Evolutionary conservation across 92 coral and sea anemone genomes (phyloP), one percentile per base, ranked within the genome.

Genomic region (Plumapathes pennacea): DNA sequence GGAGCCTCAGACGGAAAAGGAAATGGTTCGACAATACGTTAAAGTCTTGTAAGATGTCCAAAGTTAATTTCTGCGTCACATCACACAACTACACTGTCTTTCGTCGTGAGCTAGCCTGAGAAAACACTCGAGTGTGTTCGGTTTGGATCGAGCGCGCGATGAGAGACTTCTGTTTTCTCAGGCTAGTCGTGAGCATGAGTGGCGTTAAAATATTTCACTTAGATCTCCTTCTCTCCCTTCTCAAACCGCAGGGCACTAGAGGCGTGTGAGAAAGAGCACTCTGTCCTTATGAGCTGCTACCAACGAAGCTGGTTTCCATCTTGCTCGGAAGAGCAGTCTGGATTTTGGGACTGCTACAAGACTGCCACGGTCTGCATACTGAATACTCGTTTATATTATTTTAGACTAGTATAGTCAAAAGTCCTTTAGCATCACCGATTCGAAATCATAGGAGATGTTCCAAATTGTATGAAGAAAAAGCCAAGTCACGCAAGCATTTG

Each of bases 331-430:
- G 89, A 92, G 40, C 85, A 85, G 67, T 45, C 70, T 3, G 76
- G 44, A 40, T 92, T 88, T 46, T 92, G 98, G 98, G 80, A 77
- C 11, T 92, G 98, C 41, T 89, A 89, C 59, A 84, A 90, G 38
- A 75, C 88, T 43, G 78, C 62, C 40, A 83, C 85, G 39, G 95
- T 87, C n/a, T n/a, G n/a, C n/a, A n/a, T n/a, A n/a, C n/a, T n/a
- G n/a, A n/a, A n/a, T n/a, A n/a, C n/a, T n/a, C n/a, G n/a, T n/a
- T n/a, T n/a, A n/a, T n/a, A n/a, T n/a, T n/a, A n/a, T n/a, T n/a
- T n/a, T n/a, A n/a, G n/a, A n/a, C n/a, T n/a, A n/a, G n/a, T n/a
- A n/a, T n/a, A n/a, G n/a, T n/a, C n/a, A n/a, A n/a, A n/a, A n/a
- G n/a, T n/a, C n/a, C n/a, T n/a, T n/a, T n/a, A n/a, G n/a, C n/a